Base-by-base conservation (phyloP, 2,797 vertebrate genomes). In the Psittacula derbiana region DNA sequence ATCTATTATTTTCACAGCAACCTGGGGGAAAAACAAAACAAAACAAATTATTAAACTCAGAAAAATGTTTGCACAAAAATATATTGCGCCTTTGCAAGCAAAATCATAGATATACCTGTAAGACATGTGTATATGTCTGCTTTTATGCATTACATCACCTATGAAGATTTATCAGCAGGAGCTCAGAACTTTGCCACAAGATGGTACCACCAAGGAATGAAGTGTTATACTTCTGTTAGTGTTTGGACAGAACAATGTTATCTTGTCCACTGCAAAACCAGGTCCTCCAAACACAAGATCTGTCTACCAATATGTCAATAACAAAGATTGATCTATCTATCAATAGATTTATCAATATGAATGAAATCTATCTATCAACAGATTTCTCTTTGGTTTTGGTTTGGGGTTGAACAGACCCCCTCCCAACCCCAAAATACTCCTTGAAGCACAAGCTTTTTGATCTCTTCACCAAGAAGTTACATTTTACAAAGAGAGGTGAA, bases 1-100 rank as follows among this genome's bases (percentile, higher is more conserved):
- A 97, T 99, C 99, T 95, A 99, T 99, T 97, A 99, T 99, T 98
- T 99, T 99, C 96, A 99, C 98, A 84, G 99, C 99, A 86, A 99
- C 99, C 99, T 99, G 95, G 52, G 95, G 66, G 4, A 40, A 62
- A 67, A 93, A 9, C 47, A 93, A 97, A 6, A 11, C 21, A 57
- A 58, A 33, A 55, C 5, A 4, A 41, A 97, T 74, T 67, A 91
- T 69, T 84, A 82, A 95, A 83, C n/a, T 81, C 25, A 69, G 61
- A 93, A 93, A 75, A 97, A 57, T 4, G 3, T 61, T 50, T 80
- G 20, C 91, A 60, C 21, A 81, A 61, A 82, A 87, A 38, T 14
- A 36, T 8, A 79, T 21, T 5, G 5, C 4, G 23, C 7, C 24
- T 72, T 31, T 64, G 41, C 15, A 3, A 87, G 46, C 36, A 95